Evolutionary conservation across 1,140 invertebrate genomes (phyloP).

Genomic region (Euwallacea similis): DNA sequence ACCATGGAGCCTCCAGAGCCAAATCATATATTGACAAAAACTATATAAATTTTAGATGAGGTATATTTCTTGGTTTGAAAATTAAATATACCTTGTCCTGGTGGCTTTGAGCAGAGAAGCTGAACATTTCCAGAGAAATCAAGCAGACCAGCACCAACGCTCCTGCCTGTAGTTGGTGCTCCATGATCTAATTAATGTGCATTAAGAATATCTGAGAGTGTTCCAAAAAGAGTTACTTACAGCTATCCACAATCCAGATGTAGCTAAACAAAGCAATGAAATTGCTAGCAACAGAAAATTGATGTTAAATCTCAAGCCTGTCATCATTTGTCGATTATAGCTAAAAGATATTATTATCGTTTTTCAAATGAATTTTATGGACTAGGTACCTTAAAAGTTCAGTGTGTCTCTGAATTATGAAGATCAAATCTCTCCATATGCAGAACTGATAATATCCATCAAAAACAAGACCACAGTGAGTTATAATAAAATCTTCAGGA

Average conservation of each 20-base stretch:
- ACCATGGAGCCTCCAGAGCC: slow-evolving; percentile 1
- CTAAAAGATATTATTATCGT: background rate
- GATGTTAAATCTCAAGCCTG: background rate
- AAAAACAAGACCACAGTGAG: background rate
- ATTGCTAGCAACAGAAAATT: background rate
- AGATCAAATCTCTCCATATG: background rate
- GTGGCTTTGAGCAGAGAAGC: background rate
- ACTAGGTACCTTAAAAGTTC: background rate
- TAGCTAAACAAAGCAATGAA: background rate
- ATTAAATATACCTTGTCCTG: background rate
- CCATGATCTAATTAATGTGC: background rate
- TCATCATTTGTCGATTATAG: background rate
- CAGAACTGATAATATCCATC: background rate
- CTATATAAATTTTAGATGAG: slow-evolving; percentile 4
- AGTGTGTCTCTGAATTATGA: background rate
- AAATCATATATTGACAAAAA: slow-evolving; percentile 1
- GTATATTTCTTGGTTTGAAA: background rate
- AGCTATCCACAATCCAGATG: background rate
- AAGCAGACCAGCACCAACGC: background rate
- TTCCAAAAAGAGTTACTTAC: background rate
- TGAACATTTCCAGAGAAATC: background rate
- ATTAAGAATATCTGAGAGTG: background rate
- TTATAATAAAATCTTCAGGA: too few relatives aligned
- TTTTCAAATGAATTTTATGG: background rate
- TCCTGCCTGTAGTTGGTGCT: background rate